Evolutionary conservation across 2,888 invertebrate species (phyloP).

Genomic region (Aporophyla lueneburgensis): DNA sequence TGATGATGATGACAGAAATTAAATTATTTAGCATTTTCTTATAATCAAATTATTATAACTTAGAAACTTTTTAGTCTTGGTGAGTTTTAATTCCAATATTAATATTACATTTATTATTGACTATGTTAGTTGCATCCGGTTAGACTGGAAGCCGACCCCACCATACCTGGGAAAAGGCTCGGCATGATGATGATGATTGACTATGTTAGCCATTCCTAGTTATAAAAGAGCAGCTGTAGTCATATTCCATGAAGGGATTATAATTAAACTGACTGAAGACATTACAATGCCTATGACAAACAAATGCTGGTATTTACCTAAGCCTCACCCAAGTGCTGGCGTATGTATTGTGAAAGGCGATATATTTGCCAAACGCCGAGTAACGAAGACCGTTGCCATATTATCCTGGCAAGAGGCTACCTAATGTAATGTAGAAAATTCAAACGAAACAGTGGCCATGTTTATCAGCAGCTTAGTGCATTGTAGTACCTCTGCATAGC

Average conservation of each 20-base stretch:
- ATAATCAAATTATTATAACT: background rate
- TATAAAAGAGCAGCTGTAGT: background rate
- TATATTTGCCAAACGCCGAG: conserved; percentile 34
- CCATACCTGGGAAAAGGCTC: too few relatives aligned
- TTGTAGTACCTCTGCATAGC: too few relatives aligned
- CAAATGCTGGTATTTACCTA: conserved; percentile 6
- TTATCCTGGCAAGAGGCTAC: conserved; percentile 22
- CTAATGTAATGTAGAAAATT: conserved; percentile 2
- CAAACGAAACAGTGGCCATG: background rate
- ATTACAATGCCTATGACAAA: conserved; percentile 14
- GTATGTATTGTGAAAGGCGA: conserved; percentile 40
- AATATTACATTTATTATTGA: background rate
- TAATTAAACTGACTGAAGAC: conserved; percentile 19
- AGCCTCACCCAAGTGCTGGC: conserved; percentile 31
- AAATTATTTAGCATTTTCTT: background rate
- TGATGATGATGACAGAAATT: too few relatives aligned
- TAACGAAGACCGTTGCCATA: conserved; percentile 16
- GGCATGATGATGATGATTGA: too few relatives aligned
- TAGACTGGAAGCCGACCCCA: too few relatives aligned
- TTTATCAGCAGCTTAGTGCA: background rate
- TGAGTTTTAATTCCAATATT: background rate
- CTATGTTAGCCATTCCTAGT: conserved; percentile 8
- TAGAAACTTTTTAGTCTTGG: background rate
- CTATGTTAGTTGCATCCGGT: too few relatives aligned
- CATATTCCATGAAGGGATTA: background rate